These are phyloP conservation scores for Aphidius gifuensis DNA, from an alignment of 1,140 invertebrate species.

Conservation along the genomic window DNA sequence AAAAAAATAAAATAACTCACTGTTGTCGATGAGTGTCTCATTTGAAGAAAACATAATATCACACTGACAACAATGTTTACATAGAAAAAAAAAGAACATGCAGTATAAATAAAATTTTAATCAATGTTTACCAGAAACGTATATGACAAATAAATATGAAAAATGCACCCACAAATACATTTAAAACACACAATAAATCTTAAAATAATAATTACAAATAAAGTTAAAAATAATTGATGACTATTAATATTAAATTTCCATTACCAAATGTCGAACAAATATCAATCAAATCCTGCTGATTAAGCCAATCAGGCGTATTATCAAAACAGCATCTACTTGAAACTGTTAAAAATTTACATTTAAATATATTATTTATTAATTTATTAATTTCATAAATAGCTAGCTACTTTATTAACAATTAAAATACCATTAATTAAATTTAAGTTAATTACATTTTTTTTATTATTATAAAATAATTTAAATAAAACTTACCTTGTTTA, in stretches of 20 bases:
- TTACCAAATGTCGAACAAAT: slow-evolving; percentile 27
- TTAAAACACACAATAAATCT: too few species aligned
- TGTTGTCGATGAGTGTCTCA: too few species aligned
- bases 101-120: too few species aligned
- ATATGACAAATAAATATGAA: too few species aligned
- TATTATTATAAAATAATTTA: not conserved
- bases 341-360: slow-evolving; percentile 21
- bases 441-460: slow-evolving; percentile 19
- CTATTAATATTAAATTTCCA: slow-evolving; percentile 9
- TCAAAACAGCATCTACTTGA: slow-evolving; percentile 24
- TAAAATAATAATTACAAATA: too few species aligned
- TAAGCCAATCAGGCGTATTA: slow-evolving; percentile 24
- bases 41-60: too few species aligned
- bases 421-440: slow-evolving; percentile 18
- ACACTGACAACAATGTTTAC: too few species aligned
- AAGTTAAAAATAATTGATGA: not conserved
- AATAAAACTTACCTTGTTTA: slow-evolving; percentile 32
- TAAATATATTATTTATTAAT: slow-evolving; percentile 16
- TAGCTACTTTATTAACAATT: slow-evolving; percentile 15
- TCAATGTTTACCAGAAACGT: too few species aligned
- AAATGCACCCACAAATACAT: too few species aligned
- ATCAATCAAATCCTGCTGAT: slow-evolving; percentile 21
- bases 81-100: too few species aligned
- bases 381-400: slow-evolving; percentile 16
- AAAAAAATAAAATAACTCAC: too few species aligned